phyloP scores from a whole-genome alignment of 1,140 invertebrate genomes.

The Globodera ellingtonae region DNA sequence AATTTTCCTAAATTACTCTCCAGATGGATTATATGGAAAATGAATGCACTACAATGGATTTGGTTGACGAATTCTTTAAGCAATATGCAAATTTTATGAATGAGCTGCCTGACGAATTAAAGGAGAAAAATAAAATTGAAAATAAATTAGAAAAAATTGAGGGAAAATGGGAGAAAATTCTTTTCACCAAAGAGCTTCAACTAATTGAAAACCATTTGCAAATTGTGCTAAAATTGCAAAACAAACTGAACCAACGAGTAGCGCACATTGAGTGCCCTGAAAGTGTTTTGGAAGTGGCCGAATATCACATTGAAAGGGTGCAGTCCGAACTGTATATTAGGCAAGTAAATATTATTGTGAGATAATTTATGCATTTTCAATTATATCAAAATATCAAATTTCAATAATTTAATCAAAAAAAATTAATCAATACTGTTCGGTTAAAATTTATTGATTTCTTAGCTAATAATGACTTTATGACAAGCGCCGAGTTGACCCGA shows the following conservation, averaged over 20 bases:
- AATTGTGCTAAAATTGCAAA: neutral
- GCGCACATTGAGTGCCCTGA: neutral
- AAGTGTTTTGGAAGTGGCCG: neutral
- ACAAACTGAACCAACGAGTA: neutral
- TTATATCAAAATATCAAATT: too few species aligned
- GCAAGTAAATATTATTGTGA: neutral
- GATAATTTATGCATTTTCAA: neutral
- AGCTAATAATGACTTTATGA: too few species aligned
- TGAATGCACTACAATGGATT: neutral
- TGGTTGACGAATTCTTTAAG: neutral
- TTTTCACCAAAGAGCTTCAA: neutral
- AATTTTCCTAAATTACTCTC: neutral
- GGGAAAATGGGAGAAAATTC: neutral
- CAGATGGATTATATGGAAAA: neutral
- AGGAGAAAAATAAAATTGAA: neutral
- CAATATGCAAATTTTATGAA: neutral
- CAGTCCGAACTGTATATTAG: neutral
- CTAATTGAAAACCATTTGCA: neutral
- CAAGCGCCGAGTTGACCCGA: too few species aligned
- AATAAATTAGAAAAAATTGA: neutral
- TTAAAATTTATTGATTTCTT: too few species aligned
- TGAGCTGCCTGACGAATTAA: neutral
- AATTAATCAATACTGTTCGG: too few species aligned
- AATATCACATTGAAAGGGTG: neutral
- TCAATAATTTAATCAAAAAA: too few species aligned